Percentiles rank a stretch among this genome's conserved stretches.
Conservation (phyloP, 1,140 invertebrate species). For the Bombus affinis region DNA sequence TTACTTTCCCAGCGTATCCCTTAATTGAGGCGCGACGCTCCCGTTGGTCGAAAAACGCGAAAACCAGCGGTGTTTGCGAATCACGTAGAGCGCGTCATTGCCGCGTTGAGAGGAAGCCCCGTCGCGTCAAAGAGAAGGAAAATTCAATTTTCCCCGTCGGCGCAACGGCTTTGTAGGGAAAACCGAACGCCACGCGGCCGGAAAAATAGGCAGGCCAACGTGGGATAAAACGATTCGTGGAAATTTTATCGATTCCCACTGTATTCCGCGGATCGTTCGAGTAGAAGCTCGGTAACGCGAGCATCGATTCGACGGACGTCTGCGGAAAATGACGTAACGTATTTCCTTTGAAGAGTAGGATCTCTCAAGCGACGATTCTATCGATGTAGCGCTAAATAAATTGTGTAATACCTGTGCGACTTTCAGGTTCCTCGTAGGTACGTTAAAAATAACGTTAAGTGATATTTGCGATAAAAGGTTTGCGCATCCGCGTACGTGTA, state of each 20-base stretch:
- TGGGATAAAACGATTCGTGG: not conserved
- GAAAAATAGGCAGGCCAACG: not conserved
- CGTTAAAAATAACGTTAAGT: no score
- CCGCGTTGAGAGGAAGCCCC: not conserved
- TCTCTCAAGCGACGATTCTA: no score
- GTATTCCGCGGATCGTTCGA: not conserved
- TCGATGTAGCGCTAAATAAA: no score
- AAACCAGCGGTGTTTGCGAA: not conserved
- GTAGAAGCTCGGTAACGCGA: no score
- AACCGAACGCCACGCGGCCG: not conserved
- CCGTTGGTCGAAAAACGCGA: not conserved
- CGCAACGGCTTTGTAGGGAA: not conserved
- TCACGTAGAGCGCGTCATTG: not conserved
- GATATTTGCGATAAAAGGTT: no score
- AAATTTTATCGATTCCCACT: not conserved
- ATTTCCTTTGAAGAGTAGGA: no score
- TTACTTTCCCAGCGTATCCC: not conserved
- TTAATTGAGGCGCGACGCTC: not conserved
- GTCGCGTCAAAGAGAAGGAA: not conserved
- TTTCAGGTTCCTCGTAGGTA: no score
- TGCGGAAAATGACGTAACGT: no score
- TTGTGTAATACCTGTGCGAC: fast-evolving
- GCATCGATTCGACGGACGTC: no score
- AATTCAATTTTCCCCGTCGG: not conserved
- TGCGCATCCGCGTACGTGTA: no score